These are phyloP conservation scores for Calliphora vicina DNA, from an alignment of 1,140 invertebrate genomes.

Conservation along the genomic window DNA sequence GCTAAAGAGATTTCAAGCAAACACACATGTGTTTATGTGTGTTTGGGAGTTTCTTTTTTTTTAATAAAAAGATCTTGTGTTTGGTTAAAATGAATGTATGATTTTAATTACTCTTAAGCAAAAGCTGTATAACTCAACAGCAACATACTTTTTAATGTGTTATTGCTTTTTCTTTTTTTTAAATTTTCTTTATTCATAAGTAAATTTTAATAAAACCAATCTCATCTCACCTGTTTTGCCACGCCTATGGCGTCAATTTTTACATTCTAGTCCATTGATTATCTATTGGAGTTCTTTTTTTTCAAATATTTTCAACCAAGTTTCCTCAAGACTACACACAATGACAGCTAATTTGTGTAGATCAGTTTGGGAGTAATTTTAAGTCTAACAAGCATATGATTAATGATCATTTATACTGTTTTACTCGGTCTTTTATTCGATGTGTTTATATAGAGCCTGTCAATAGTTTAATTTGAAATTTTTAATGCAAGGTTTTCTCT, in stretches of 20 bases:
- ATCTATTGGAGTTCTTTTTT: too few relatives aligned
- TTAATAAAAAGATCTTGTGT: background rate
- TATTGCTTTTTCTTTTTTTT: background rate
- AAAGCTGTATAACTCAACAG: background rate
- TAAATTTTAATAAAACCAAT: background rate
- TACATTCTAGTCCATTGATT: too few relatives aligned
- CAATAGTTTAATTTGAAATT: slow-evolving; percentile 27
- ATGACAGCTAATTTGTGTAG: background rate
- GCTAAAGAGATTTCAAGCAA: slow-evolving; percentile 15
- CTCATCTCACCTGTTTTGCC: slow-evolving; percentile 18
- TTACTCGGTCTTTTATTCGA: background rate
- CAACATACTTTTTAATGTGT: background rate
- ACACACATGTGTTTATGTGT: background rate
- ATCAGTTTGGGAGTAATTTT: background rate
- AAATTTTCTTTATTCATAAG: background rate
- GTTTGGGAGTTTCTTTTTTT: background rate
- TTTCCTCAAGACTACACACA: background rate
- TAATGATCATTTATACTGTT: background rate
- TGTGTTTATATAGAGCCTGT: slow-evolving; percentile 22
- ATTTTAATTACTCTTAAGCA: slow-evolving; percentile 2
- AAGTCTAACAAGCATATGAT: slow-evolving; percentile 22
- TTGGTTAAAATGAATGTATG: background rate
- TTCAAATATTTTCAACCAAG: too few relatives aligned
- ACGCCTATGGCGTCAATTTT: background rate
- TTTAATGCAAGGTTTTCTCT: background rate